Percentiles rank a stretch among this genome's conserved stretches.
Conservation (phyloP, 2,888 invertebrate genomes). For the Cheilosia variabilis region DNA sequence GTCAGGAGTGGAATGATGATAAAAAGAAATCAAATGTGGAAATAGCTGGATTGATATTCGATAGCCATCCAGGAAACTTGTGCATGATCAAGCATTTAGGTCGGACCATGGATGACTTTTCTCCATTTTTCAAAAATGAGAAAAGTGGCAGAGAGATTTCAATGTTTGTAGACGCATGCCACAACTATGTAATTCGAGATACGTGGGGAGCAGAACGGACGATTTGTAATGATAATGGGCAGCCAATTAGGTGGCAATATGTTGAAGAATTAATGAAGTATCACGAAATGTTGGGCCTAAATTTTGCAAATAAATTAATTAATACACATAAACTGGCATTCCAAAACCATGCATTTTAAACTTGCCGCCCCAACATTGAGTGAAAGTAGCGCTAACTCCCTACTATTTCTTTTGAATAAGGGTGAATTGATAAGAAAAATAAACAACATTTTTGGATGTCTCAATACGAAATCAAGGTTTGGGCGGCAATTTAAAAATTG, state of each 20-base stretch:
- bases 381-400: conserved; percentile 1
- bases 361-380: conserved; percentile 23
- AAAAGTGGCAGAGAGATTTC: neutral
- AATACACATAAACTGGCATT: conserved; percentile 3
- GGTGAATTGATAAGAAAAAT: too few relatives aligned
- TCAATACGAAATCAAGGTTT: too few relatives aligned
- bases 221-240: neutral
- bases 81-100: too few relatives aligned
- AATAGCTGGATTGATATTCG: too few relatives aligned
- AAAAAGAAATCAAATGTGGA: neutral
- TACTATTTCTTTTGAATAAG: conserved; percentile 1
- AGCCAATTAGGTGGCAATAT: neutral
- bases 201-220: neutral
- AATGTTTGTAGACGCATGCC: conserved; percentile 19
- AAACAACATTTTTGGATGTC: too few relatives aligned
- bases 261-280: too few relatives aligned
- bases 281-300: too few relatives aligned
- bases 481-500: too few relatives aligned
- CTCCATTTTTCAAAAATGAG: neutral
- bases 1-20: neutral
- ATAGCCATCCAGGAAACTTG: too few relatives aligned
- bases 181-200: conserved; percentile 3
- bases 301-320: too few relatives aligned
- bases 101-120: too few relatives aligned
- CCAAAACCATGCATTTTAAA: neutral